Percentiles rank a stretch among this genome's conserved stretches.
phyloP scores from a whole-genome alignment of 2,888 invertebrate genomes.

The Pherbina coryleti region DNA sequence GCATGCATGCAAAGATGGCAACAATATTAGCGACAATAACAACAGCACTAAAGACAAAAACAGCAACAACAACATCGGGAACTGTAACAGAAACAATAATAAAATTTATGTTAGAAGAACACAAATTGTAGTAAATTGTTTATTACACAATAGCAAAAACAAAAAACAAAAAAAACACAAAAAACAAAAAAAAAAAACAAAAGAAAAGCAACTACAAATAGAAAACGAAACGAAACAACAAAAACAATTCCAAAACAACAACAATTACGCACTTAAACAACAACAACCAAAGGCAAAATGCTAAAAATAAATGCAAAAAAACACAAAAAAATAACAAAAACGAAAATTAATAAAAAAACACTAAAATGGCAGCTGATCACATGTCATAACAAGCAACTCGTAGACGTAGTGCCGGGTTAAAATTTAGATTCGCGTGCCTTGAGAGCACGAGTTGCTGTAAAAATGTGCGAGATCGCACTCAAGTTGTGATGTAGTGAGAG shows the following conservation, averaged over 20 bases:
- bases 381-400: conserved; percentile 34
- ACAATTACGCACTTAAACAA: conserved; percentile 10
- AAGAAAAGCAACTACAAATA: conserved; percentile 37
- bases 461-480: neutral
- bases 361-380: conserved; percentile 21
- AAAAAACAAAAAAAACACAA: conserved; percentile 29
- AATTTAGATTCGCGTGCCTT: conserved; percentile 34
- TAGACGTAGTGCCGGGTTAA: conserved; percentile 35
- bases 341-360: neutral
- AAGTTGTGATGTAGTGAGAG: neutral
- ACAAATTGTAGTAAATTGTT: conserved; percentile 56
- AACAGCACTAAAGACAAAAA: conserved; percentile 29
- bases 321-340: conserved; percentile 8
- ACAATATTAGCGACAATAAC: conserved; percentile 29
- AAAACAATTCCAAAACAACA: conserved; percentile 10
- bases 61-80: conserved; percentile 39
- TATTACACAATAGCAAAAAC: conserved; percentile 56
- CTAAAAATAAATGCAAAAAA: conserved; percentile 31
- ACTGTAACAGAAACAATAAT: conserved; percentile 29
- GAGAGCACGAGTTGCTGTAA: conserved; percentile 19
- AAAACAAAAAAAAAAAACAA: conserved; percentile 24
- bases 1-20: conserved; percentile 30
- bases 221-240: conserved; percentile 11
- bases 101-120: conserved; percentile 35
- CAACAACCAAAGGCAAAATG: conserved; percentile 41